Base-by-base conservation (phyloP, 2,888 invertebrate species). In the Leptopilina syphax region DNA sequence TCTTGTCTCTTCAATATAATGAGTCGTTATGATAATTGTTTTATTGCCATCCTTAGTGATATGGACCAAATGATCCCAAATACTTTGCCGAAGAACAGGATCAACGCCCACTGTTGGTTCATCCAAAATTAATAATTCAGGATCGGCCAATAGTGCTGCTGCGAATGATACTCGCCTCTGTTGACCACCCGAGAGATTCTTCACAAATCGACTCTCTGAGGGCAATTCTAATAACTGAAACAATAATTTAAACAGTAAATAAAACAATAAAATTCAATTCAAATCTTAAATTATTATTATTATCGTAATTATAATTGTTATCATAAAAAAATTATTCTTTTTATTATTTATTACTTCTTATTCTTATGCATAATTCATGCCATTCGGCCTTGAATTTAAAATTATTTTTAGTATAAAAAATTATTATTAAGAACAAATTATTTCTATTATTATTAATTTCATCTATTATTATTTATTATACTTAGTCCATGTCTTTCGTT, bases 71-170 rank as follows among this genome's bases (percentile, higher is more conserved):
- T 97, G 96, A 90, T 97, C 96, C 97, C 97, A 97, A 86, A 97
- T 97, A 86, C 95, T 96, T 91, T 97, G 96, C 82, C 97, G 93
- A 12, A 98, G 92, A 57, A 98, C 94, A 0, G 98, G 98, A 92
- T 98, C 98, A 1, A 98, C 96, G 57, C 98, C 98, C 18, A 98
- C 98, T 0, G 98, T 98, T 0, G 98, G 98, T 89, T 98, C 98
- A 89, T 98, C 98, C 80, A 98, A 93, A 87, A 98, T 98, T 81
- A 98, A 92, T 50, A 98, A 93, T 89, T 98, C 97, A 0, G 98
- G 98, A 82, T 97, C 96, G 84, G 98, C 97, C 65, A 98, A 93
- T 50, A 98, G 93, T 0, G 98, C 97, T 0, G 97, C 96, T 0
- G 98, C 97, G 85, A 98, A 94, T 0, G 98, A 98, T 3, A 98